Evolutionary conservation across 2,888 invertebrate species (phyloP), one percentile per base, ranked within the genome.

Genomic region (Eledona agricola): DNA sequence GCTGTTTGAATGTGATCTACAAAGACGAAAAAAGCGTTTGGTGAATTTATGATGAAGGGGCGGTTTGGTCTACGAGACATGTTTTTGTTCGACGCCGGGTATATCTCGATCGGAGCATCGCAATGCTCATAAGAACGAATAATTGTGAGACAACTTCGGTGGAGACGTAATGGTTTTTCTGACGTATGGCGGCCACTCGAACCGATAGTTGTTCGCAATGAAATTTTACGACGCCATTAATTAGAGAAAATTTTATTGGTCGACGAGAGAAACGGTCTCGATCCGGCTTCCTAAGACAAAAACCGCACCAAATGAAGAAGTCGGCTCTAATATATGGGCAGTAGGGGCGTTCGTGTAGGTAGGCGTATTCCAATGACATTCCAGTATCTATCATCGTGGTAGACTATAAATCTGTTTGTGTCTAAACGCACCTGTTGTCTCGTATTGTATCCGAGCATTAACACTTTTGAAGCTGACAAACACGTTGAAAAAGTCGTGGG

Each of bases 391-490:
- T 58, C 58, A 58, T 56, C 58, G 35, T 45, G 31, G 32, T 34
- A 16, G 40, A 49, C 54, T 31, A 56, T 60, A 60, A 60, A 58
- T 60, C 60, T 49, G 53, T 47, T 47, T 38, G 51, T 51, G 49
- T 47, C 49, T 49, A 47, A 51, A 42, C 51, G 60, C 60, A 60
- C 60, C 60, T 60, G 60, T 58, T 58, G 55, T 57, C 50, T 49
- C 40, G 53, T 58, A 55, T 58, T 58, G 34, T 47, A 53, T 47
- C 46, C 55, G 50, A 49, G 43, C 57, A 59, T 59, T 59, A 59
- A 57, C 59, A 59, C 59, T 55, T 51, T 29, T 34, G 40, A 22
- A 38, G 53, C 55, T 53, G 57, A 57, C 51, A 50, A 59, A 57
- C 52, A 59, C 10, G n/a, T n/a, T 35, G 15, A 46, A 55, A 55